Evolutionary conservation across 2,797 vertebrate species (phyloP), one percentile per base, ranked within the genome.

Genomic region (Spheniscus humboldti): DNA sequence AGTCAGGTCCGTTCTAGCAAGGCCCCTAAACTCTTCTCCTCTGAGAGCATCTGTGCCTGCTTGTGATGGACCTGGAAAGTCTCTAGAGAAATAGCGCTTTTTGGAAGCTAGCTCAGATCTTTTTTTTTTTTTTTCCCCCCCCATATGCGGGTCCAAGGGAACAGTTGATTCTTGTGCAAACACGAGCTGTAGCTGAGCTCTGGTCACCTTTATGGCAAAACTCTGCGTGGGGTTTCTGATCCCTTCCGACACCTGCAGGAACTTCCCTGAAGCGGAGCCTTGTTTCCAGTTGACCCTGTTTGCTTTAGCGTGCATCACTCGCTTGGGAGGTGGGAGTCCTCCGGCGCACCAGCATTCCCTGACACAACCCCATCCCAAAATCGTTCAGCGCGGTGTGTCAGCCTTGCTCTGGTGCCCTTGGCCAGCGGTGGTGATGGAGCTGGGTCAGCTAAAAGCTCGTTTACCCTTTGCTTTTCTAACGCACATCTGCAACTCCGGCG

Each of bases 111-210:
- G 37, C 43, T 69, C 37, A 31, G 47, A 31, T 27, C 7, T n/a
- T 9, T 39, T 16, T 27, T 11, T 33, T 27, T 41, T 35, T 28
- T 37, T 10, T 15, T 28, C 14, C 18, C 39, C 13, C 10, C 4
- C 3, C 11, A 6, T 13, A 4, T 10, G 0, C 0, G 1, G 17
- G 3, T 33, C 47, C 10, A 17, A 66, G 53, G 25, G 31, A 18
- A 4, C 19, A 9, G 39, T 16, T 37, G 50, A 11, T 27, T 55
- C 35, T 12, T 71, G 52, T 6, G 27, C 19, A 18, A 8, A 19
- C 23, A 8, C 9, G 7, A 25, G 39, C 23, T 7, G 11, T 10
- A 25, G 20, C 50, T 27, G 60, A 25, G 43, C 73, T 68, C 62
- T 47, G 30, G 5, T 28, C 28, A 6, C 30, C 18, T 18, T 66